Percentiles rank a stretch among this genome's conserved stretches.
These are phyloP conservation scores for Siphlonurus alternatus DNA, from an alignment of 2,888 invertebrate species.

Conservation along the genomic window DNA sequence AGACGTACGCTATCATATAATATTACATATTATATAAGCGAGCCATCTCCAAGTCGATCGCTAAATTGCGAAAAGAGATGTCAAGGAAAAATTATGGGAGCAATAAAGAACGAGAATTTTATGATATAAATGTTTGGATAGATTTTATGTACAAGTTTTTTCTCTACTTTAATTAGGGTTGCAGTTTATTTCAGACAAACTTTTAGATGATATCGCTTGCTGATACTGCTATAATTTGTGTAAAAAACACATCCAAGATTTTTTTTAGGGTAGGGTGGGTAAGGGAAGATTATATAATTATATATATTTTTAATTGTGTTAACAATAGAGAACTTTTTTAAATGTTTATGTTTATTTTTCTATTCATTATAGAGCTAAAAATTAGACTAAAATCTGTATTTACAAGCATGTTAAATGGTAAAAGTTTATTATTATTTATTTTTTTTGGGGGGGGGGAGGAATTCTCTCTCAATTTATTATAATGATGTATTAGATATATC, in stretches of 20 bases:
- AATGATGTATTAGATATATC: too few relatives aligned
- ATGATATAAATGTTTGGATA: background rate
- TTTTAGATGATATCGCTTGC: background rate
- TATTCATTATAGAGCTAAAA: background rate
- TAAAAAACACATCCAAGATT: background rate
- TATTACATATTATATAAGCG: background rate
- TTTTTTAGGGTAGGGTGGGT: too few relatives aligned
- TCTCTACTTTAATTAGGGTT: background rate
- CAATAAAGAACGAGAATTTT: background rate
- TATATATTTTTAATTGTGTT: background rate
- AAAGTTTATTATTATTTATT: too few relatives aligned
- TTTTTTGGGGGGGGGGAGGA: too few relatives aligned
- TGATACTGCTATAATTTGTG: background rate
- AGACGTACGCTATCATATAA: background rate
- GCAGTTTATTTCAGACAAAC: background rate
- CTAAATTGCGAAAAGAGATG: background rate
- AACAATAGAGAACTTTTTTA: background rate
- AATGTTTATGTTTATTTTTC: background rate
- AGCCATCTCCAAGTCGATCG: too few relatives aligned
- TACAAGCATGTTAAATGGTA: background rate
- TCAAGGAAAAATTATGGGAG: background rate
- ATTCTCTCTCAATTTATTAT: too few relatives aligned
- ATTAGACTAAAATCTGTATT: background rate
- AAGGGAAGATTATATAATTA: background rate
- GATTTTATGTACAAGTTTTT: background rate